Evolutionary conservation across 2,888 invertebrate genomes (phyloP), one percentile per base, ranked within the genome.

Genomic region (Elmis aenea): DNA sequence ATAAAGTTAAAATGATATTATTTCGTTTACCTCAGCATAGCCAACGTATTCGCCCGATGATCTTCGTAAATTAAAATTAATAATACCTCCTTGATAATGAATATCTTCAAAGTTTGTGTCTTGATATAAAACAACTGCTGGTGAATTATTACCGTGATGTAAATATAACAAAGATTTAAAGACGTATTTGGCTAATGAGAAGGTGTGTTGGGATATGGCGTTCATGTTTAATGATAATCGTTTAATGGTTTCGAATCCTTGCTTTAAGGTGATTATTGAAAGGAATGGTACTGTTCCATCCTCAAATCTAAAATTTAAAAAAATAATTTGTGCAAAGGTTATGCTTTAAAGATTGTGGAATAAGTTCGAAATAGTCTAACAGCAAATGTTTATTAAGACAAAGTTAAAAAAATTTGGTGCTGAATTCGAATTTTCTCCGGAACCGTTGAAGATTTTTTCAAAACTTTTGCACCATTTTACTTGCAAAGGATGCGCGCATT

Each of bases 261-360:
- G 83, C 46, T 81, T 76, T 3, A 97, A 62, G 1, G 87, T 76
- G 27, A 86, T 68, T 43, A 97, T 89, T 12, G 88, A 84, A 25
- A 95, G 70, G 66, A 88, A 97, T 9, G 93, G 75, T 9, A 90
- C 54, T 0, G 96, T 94, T 2, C 97, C 97, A 72, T 96, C 95
- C 74, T 97, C 96, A 69, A 93, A 92, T 50, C 89, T 89, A 66
- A 11, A 67, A 70, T 28, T 35, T 38, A 51, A 50, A 49, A 34
- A 39, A 41, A 30, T n/a, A n/a, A n/a, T n/a, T n/a, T n/a, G n/a
- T n/a, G n/a, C n/a, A n/a, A 12, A 26, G 13, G 24, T 48, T 48
- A 36, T 29, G 21, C 5, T 2, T 20, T 25, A 24, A 24, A 8
- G 6, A 10, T 16, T 28, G 18, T 26, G 16, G 13, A n/a, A 10